phyloP scores from a whole-genome alignment of 1,140 invertebrate species.

The Ceratina japonica region DNA sequence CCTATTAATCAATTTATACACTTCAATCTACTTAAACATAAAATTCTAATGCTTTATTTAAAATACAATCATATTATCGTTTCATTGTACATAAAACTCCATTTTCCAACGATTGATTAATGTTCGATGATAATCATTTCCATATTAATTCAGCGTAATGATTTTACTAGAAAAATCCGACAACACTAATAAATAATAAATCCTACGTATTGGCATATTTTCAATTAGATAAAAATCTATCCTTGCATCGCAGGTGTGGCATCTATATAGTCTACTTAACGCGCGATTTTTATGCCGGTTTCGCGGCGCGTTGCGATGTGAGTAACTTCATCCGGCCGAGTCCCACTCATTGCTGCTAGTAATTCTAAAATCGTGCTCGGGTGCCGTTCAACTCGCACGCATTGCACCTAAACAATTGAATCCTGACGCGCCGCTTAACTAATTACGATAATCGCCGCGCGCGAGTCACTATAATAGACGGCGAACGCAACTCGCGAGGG shows the following conservation, averaged over 20 bases:
- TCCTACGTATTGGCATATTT: slow-evolving; percentile 51
- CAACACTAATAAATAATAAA: slow-evolving; percentile 52
- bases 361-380: slow-evolving; percentile 47
- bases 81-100: not conserved
- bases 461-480: not conserved
- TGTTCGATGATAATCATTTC: too few species aligned
- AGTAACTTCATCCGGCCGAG: slow-evolving; percentile 61
- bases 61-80: too few species aligned
- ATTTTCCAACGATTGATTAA: not conserved
- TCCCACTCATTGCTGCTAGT: slow-evolving; percentile 46
- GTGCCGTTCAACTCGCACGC: slow-evolving; percentile 40
- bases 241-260: slow-evolving; percentile 69
- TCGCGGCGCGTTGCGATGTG: slow-evolving; percentile 41
- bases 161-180: slow-evolving; percentile 14
- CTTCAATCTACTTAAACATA: too few species aligned
- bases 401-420: not conserved
- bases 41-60: too few species aligned
- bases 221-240: slow-evolving; percentile 64
- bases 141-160: not conserved
- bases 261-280: slow-evolving; percentile 33
- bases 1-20: too few species aligned
- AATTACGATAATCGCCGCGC: not conserved
- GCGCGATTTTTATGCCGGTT: slow-evolving; percentile 54
- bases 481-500: not conserved
- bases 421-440: not conserved